A percentile compares a stretch with the other conserved stretches of the same genome.
phyloP scores from a whole-genome alignment of 2,113 vertebrate genomes.

The Phoenicopterus ruber region DNA sequence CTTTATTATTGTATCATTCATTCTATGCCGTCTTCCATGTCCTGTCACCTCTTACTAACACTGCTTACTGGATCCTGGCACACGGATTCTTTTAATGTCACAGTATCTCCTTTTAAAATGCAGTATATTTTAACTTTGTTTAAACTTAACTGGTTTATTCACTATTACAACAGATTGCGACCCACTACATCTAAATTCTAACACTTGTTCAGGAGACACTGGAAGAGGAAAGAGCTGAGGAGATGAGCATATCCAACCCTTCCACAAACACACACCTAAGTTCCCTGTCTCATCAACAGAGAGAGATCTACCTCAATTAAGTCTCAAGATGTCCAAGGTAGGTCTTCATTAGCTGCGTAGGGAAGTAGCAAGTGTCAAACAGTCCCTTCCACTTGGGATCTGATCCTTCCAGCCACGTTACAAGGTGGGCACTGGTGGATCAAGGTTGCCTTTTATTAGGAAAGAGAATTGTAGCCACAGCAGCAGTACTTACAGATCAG shows the following conservation, averaged over 20 bases:
- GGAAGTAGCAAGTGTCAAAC: neutral
- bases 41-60: constrained; percentile 37
- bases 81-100: constrained; percentile 4
- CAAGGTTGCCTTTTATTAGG: neutral
- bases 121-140: neutral
- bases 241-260: neutral
- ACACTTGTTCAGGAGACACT: neutral
- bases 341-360: neutral
- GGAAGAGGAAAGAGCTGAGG: neutral
- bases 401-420: neutral
- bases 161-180: neutral
- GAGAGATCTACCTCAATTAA: neutral
- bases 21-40: constrained; percentile 7
- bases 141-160: neutral
- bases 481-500: neutral
- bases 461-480: neutral
- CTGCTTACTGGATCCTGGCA: constrained; percentile 4
- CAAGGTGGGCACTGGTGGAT: neutral
- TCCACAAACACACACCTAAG: neutral
- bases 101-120: neutral
- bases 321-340: neutral
- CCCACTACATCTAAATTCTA: neutral
- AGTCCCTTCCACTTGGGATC: neutral
- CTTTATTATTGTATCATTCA: constrained; percentile 35
- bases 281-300: neutral